Base-by-base conservation (phyloP, 1,140 invertebrate genomes). In the Lasioglossum baleicum region DNA sequence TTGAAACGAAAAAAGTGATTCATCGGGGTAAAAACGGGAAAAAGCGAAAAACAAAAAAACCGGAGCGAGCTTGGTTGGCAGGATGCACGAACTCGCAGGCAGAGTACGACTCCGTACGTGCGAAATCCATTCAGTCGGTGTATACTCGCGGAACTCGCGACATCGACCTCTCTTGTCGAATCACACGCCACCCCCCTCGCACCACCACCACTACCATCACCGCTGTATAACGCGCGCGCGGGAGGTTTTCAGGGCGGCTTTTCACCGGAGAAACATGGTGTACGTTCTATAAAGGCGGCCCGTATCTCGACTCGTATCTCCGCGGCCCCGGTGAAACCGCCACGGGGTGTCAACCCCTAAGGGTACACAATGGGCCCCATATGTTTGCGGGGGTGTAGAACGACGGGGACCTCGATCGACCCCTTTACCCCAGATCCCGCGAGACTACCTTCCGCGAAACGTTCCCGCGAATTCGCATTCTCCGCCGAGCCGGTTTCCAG, bases 361-460 rank as follows among this genome's bases (percentile, higher is more conserved):
- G 84, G 83, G 82, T 85, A 82, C 84, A 90, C 89, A 91, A 91
- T 91, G 84, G 83, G 83, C 51, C 87, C 88, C 88, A 88, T 91
- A 90, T 91, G 89, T 91, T 90, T 91, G 88, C 87, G 85, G 88
- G 88, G 84, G 88, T 88, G 86, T 90, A 87, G 82, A 88, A 84
- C 79, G 51, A 69, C 75, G 73, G 68, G 76, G 74, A 85, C 82
- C 80, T 87, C 78, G 63, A 80, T 84, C 76, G 76, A 63, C 76
- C 60, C 56, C 35, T 26, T 63, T 48, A 48, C n/a, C 31, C 68
- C 48, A 7, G 53, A 17, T 26, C 48, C 22, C 51, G 13, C 69
- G 66, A 44, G n/a, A 22, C 40, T 35, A 35, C 35, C 35, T 35
- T 35, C 35, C 35, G 35, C n/a, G 64, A n/a, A 44, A 70, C 65